Percentiles rank a stretch among this genome's conserved stretches.
These are phyloP conservation scores for Calliopsis andreniformis DNA, from an alignment of 1,140 invertebrate species.

Conservation along the genomic window DNA sequence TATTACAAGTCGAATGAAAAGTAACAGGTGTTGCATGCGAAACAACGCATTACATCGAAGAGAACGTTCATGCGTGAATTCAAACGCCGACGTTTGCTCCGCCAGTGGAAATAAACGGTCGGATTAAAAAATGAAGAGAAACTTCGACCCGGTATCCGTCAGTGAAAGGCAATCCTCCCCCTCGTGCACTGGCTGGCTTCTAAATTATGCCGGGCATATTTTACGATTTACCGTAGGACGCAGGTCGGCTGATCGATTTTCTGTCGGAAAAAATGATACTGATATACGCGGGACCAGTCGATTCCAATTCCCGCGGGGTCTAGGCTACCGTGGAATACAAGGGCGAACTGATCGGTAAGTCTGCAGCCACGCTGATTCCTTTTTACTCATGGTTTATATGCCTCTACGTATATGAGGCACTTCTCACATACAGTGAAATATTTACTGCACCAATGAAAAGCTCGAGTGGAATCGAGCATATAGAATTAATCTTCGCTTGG, in stretches of 20 bases:
- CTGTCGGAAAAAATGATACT: constrained; percentile 65
- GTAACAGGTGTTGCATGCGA: neutral
- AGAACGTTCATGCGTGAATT: neutral
- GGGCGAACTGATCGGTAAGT: constrained; percentile 51
- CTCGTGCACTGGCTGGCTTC: constrained; percentile 14
- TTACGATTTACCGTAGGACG: constrained; percentile 49
- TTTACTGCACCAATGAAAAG: no score
- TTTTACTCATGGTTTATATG: constrained; percentile 9
- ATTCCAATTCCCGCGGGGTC: constrained; percentile 52
- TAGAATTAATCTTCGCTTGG: no score
- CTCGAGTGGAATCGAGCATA: no score
- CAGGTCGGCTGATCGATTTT: constrained; percentile 59
- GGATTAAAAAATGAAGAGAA: neutral
- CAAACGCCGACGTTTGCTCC: neutral
- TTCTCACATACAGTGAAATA: no score
- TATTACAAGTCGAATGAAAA: neutral
- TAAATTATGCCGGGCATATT: constrained; percentile 65
- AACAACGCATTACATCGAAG: neutral
- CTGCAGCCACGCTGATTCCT: constrained; percentile 26
- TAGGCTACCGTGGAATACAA: constrained; percentile 49
- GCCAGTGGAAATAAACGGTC: constrained; percentile 16
- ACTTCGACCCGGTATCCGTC: constrained; percentile 17
- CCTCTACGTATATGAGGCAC: neutral
- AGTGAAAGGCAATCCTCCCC: constrained; percentile 45
- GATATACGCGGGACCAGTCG: constrained; percentile 61